These are phyloP conservation scores for Steinernema carpocapsae DNA, from an alignment of 2,888 invertebrate genomes.

Conservation along the genomic window DNA sequence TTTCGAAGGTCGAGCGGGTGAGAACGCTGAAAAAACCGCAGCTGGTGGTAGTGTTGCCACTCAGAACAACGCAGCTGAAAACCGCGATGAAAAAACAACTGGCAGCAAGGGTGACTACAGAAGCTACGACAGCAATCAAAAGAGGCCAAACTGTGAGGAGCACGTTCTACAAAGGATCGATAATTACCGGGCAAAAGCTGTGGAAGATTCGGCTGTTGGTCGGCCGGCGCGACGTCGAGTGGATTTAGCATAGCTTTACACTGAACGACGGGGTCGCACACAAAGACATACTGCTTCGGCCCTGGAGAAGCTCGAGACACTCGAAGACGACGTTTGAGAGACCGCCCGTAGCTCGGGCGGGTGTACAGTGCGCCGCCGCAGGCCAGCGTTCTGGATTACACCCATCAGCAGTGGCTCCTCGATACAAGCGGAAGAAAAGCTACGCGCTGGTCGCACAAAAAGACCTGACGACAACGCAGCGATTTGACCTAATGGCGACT, in stretches of 20 bases:
- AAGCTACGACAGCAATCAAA: not conserved
- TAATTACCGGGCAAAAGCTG: slow-evolving; percentile 22
- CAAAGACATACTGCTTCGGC: not conserved
- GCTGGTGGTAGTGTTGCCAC: not conserved
- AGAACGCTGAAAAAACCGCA: not conserved
- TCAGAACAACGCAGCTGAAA: too few relatives aligned
- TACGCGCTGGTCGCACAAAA: not conserved
- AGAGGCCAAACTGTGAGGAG: not conserved
- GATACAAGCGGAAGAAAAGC: too few relatives aligned
- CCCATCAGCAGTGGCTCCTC: too few relatives aligned
- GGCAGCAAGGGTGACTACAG: too few relatives aligned
- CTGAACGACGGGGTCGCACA: slow-evolving; percentile 8
- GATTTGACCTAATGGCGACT: too few relatives aligned
- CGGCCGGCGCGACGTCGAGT: not conserved
- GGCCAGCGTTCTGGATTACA: too few relatives aligned
- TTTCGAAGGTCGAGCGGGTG: slow-evolving; percentile 13
- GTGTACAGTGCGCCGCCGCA: not conserved
- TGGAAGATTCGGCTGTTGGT: not conserved
- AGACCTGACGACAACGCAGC: not conserved
- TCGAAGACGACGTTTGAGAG: not conserved
- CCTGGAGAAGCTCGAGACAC: slow-evolving; percentile 14
- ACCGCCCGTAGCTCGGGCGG: not conserved
- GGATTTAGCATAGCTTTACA: slow-evolving; percentile 31
- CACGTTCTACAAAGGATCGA: not conserved
- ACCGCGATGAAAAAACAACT: too few relatives aligned